A percentile compares a stretch with the other conserved stretches of the same genome.
phyloP scores from a whole-genome alignment of 2,113 vertebrate species.

The Neodontobutis hainanensis region DNA sequence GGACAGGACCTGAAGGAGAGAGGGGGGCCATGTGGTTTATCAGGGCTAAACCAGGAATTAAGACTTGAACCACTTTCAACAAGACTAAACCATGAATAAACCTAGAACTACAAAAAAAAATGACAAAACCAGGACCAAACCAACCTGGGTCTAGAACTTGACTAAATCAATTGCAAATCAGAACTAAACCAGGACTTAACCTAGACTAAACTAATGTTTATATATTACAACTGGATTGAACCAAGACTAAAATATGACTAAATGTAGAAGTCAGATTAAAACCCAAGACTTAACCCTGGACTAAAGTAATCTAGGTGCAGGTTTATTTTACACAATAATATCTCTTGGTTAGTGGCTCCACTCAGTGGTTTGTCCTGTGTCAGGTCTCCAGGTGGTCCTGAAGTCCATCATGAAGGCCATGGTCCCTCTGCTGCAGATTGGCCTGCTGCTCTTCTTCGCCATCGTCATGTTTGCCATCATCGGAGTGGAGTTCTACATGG shows the following conservation, averaged over 20 bases:
- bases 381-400: slow-evolving; percentile 96
- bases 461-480: slow-evolving; percentile 99
- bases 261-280: no score
- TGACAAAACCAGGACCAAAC: no score
- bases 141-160: no score
- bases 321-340: no score
- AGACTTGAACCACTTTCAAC: no score
- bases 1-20: background rate
- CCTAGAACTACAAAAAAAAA: no score
- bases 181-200: background rate
- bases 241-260: no score
- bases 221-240: background rate
- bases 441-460: slow-evolving; percentile 96
- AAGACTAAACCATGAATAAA: no score
- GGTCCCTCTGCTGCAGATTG: slow-evolving; percentile 96
- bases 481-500: slow-evolving; percentile 98
- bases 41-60: background rate
- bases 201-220: background rate
- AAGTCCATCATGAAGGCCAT: slow-evolving; percentile 99
- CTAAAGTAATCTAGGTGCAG: no score
- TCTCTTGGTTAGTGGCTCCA: no score
- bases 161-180: no score
- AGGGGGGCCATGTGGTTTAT: background rate
- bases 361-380: background rate
- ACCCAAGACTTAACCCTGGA: no score